These are phyloP conservation scores for Taurulus bubalis DNA, from an alignment of 2,113 vertebrate species.

Conservation along the genomic window DNA sequence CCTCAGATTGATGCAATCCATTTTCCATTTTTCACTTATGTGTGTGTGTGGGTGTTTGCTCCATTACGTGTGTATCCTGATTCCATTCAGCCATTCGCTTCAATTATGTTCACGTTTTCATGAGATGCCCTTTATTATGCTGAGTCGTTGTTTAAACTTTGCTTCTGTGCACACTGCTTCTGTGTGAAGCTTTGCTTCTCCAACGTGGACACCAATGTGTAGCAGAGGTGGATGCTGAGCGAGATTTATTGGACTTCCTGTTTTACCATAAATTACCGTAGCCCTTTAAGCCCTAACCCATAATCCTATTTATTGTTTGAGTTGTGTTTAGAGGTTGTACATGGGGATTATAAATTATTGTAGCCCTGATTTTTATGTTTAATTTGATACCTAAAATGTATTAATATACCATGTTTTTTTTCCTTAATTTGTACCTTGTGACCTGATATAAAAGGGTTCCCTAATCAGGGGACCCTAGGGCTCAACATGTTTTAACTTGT, in stretches of 20 bases:
- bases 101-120: slow-evolving; percentile 29
- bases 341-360: no score
- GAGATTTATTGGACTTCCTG: slow-evolving; percentile 12
- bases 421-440: no score
- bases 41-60: slow-evolving; percentile 16
- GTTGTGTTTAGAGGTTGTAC: no score
- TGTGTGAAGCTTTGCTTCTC: neutral
- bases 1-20: slow-evolving; percentile 46
- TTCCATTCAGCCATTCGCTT: slow-evolving; percentile 24
- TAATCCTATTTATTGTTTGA: no score
- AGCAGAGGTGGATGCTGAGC: neutral
- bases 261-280: neutral
- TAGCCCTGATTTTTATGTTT: no score
- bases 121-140: slow-evolving; percentile 15
- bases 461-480: no score
- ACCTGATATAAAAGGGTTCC: no score
- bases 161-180: neutral
- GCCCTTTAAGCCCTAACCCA: no score
- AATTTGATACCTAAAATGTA: no score
- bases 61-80: neutral
- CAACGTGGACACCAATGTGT: neutral
- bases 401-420: no score
- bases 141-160: no score
- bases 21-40: slow-evolving; percentile 18
- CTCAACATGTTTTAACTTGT: no score